Conservation (phyloP, 2,888 invertebrate species). For the Koerneria pararmatus region DNA sequence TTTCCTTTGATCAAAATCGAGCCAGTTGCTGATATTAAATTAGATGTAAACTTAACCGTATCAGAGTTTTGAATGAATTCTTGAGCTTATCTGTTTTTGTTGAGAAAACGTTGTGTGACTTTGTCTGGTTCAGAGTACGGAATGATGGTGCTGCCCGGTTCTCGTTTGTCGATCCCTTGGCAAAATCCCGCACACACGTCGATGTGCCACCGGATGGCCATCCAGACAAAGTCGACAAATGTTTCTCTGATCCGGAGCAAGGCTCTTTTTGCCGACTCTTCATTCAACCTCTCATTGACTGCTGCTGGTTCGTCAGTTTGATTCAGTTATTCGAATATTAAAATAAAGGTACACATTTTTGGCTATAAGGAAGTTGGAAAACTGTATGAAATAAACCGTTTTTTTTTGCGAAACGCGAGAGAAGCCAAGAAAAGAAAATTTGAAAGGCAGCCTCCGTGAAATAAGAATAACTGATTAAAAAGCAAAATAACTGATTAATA, state of each 20-base stretch:
- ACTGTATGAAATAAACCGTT: not conserved
- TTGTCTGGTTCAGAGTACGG: constrained; percentile 55
- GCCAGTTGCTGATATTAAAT: too few species aligned
- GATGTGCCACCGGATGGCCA: constrained; percentile 51
- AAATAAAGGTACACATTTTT: not conserved
- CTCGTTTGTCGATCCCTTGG: constrained; percentile 54
- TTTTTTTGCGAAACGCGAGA: too few species aligned
- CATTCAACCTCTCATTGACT: constrained; percentile 52
- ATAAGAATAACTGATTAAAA: too few species aligned
- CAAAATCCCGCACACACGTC: constrained; percentile 53
- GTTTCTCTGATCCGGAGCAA: constrained; percentile 43
- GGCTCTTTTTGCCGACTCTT: constrained; percentile 52
- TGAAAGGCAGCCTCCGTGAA: too few species aligned
- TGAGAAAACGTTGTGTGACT: too few species aligned
- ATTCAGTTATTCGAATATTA: not conserved
- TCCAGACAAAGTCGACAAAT: constrained; percentile 36
- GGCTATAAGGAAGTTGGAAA: not conserved
- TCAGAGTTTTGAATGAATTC: too few species aligned
- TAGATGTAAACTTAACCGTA: too few species aligned
- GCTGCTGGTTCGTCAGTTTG: constrained; percentile 28
- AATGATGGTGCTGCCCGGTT: constrained; percentile 53
- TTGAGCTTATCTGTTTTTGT: too few species aligned
- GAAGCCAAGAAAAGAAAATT: too few species aligned
- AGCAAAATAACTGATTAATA: too few species aligned
- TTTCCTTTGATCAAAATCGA: too few species aligned